Base-by-base conservation (phyloP, 1,140 invertebrate species). In the Drosophila ercepeae region DNA sequence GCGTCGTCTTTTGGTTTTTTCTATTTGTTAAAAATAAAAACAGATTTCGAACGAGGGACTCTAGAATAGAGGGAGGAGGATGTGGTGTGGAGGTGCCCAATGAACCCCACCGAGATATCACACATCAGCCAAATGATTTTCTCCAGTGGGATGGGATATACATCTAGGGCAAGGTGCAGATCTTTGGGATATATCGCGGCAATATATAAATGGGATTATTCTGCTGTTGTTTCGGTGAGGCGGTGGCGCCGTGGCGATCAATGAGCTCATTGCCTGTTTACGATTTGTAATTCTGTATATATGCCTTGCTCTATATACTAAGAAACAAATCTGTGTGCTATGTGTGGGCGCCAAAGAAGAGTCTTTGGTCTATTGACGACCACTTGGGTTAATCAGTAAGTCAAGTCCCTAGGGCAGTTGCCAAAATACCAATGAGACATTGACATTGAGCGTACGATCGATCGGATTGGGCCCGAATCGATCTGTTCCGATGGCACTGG, bases 381-480 rank as follows among this genome's bases (percentile, higher is more conserved):
- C 57, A 61, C 52, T 39, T 63, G 36, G 41, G 58, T 65, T 79
- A 75, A 83, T 84, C 78, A 83, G 82, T 78, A 83, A 83, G 59
- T 67, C 77, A 75, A 57, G 46, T 75, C 60, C 70, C 53, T 65
- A 61, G 9, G 58, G 48, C 82, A 86, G 67, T 86, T 88, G 82
- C 82, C 82, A 88, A 88, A 88, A 82, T 88, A 69, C 74, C 82
- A 88, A 88, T 82, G 83, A 88, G 82, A 61, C 83, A 88, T 88
- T 88, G 82, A 88, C 82, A 88, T 88, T 88, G 82, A 82, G 77
- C 57, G 57, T 57, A 55, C 42, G 46, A 50, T 50, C 57, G 45
- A 55, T 32, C 73, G 41, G 51, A 48, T 23, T 25, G 25, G 32
- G 44, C 27, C 19, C 50, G 34, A 57, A 53, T 52, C 58, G 65